Evolutionary conservation across 1,140 invertebrate species (phyloP), one percentile per base, ranked within the genome.

Genomic region (Cylas formicarius): DNA sequence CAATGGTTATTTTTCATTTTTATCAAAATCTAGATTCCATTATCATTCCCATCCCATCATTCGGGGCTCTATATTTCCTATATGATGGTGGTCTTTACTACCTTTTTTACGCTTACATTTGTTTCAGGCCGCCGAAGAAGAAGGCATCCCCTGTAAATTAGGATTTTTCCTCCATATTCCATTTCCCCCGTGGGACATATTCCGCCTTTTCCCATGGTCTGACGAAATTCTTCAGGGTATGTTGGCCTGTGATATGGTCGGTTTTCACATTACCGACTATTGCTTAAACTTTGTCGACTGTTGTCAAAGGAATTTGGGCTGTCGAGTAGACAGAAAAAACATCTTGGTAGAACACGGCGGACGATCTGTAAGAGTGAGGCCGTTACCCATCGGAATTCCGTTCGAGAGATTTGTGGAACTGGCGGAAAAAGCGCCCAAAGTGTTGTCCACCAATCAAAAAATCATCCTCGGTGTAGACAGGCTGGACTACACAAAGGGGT

Each of bases 121-220:
- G 5, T 67, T 67, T 33, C 68, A 81, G 70, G 72, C 73, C 4
- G 82, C 82, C 8, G 86, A 90, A 53, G 84, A 90, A 53, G 81
- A 83, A 54, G 76, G 80, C 35, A 70, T 90, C 4, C 73, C 74
- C 40, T 81, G 82, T 51, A 89, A 90, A 60, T 67, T 93, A 36
- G 87, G 85, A 9, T 93, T 92, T 68, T 94, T 94, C 65, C 69
- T 92, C 23, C 90, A 94, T 64, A 93, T 93, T 62, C 90, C 90
- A 0, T 92, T 92, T 63, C 89, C 90, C 14, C 83, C 88, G 2
- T 92, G 87, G 87, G 89, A 93, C 56, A 90, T 92, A 34, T 90
- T 90, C 67, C 72, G 89, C 37, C 68, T 92, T 9, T 85, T 91
- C 53, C 89, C 89, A 2, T 90, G 89, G 86, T 84, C 86, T 29